Conservation (phyloP, 1,140 invertebrate genomes). For the Bursaphelenchus mucronatus region DNA sequence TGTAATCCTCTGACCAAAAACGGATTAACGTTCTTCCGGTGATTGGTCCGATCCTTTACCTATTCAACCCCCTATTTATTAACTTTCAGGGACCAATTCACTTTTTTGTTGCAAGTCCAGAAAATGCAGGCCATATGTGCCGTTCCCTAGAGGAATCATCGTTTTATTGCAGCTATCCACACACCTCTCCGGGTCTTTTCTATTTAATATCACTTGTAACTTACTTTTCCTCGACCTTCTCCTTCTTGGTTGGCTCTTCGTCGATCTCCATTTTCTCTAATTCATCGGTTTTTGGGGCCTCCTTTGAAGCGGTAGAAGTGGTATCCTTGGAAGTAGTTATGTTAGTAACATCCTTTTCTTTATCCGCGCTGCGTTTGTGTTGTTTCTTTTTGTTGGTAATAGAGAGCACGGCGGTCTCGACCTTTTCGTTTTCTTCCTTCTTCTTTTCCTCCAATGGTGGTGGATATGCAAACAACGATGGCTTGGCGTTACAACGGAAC, state of each 20-base stretch:
- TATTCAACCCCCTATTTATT: too few relatives aligned
- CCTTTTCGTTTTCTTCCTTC: slow-evolving; percentile 82
- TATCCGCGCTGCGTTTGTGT: slow-evolving; percentile 62
- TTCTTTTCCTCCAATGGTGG: slow-evolving; percentile 95
- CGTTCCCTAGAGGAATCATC: too few relatives aligned
- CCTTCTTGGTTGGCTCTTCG: slow-evolving; percentile 59
- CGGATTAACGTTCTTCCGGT: too few relatives aligned
- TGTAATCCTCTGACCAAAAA: too few relatives aligned
- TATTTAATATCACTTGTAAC: slow-evolving; percentile 11
- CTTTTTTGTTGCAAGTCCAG: too few relatives aligned
- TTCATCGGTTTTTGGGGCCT: slow-evolving; percentile 65
- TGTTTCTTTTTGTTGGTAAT: slow-evolving; percentile 85
- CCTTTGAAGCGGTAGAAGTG: slow-evolving; percentile 63
- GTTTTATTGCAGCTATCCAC: too few relatives aligned
- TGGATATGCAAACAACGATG: slow-evolving; percentile 91
- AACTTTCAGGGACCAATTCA: too few relatives aligned
- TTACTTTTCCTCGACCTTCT: slow-evolving; percentile 23
- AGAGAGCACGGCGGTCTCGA: slow-evolving; percentile 88
- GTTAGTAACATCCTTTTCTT: slow-evolving; percentile 63
- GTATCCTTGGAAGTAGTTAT: slow-evolving; percentile 50
- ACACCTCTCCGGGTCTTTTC: too few relatives aligned
- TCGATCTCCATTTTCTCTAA: slow-evolving; percentile 51
- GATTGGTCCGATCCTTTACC: too few relatives aligned
- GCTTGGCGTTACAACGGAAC: slow-evolving; percentile 83
- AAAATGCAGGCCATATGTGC: too few relatives aligned